Base-by-base conservation (phyloP, 2,113 vertebrate genomes). In the Parus major region DNA sequence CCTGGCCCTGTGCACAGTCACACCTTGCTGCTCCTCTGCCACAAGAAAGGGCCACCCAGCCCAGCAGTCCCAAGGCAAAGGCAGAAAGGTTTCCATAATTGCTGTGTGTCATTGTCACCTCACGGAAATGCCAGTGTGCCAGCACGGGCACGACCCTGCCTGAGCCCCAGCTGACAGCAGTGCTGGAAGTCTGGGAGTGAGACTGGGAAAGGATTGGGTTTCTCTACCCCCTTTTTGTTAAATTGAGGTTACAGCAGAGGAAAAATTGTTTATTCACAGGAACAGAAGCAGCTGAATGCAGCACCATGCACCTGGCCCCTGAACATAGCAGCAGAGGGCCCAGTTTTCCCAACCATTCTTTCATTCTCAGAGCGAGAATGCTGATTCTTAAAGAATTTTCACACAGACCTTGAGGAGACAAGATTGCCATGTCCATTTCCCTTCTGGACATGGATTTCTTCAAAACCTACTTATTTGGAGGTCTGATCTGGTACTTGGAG, bases 401-500 rank as follows among this genome's bases (percentile, higher is more conserved):
- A 81, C 15, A 17, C 2, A 35, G 42, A 60, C 33, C 46, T 64
- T 52, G 61, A 33, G 75, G 59, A 93, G 44, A 78, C 14, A 36
- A 73, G 10, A 29, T 68, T 92, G 35, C 68, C 1, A 0, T 15
- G 76, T 64, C 69, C 12, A 3, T 72, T 88, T 79, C 39, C 53
- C 31, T 93, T 90, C 71, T 82, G 76, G 79, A 31, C 41, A 15
- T 20, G n/a, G 41, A 44, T 71, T 93, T 93, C 59, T 49, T 50
- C 49, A 88, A 92, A 96, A 86, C 36, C 60, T 75, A 2, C 83
- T 56, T 49, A 44, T 71, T 69, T 93, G 96, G 96, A 97, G 96
- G 82, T 96, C 92, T 94, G 44, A 64, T 27, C 69, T 39, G 77
- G 57, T 82, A 75, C 49, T 49, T 94, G 94, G 96, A 97, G 94